phyloP scores from a whole-genome alignment of 2,797 vertebrate genomes.

The Melanotaenia parkinsoni region DNA sequence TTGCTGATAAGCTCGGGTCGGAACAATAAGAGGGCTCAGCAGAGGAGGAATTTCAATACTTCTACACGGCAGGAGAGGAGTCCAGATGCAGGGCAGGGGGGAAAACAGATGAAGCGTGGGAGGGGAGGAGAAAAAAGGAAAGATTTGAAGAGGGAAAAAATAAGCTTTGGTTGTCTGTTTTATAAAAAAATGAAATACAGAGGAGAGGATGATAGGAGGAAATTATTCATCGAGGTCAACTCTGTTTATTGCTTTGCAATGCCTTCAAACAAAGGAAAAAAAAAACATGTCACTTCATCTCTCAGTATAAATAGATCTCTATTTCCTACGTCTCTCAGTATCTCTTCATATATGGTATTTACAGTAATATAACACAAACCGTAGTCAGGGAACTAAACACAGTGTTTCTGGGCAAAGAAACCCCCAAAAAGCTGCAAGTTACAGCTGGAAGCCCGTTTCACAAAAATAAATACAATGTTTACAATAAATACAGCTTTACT shows the following conservation, averaged over 20 bases:
- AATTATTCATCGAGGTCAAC: slow-evolving; percentile 63
- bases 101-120: slow-evolving; percentile 16
- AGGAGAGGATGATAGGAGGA: slow-evolving; percentile 19
- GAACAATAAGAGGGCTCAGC: not conserved
- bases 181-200: not conserved
- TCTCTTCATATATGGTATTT: slow-evolving; percentile 60
- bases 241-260: slow-evolving; percentile 77
- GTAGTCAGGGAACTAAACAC: slow-evolving; percentile 57
- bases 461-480: slow-evolving; percentile 47
- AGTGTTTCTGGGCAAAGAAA: slow-evolving; percentile 55
- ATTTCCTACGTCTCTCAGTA: slow-evolving; percentile 29
- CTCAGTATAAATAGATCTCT: slow-evolving; percentile 58
- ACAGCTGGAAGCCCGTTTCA: slow-evolving; percentile 74
- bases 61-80: slow-evolving; percentile 53
- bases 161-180: slow-evolving; percentile 30
- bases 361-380: slow-evolving; percentile 60
- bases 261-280: slow-evolving; percentile 49
- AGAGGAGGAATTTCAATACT: slow-evolving; percentile 75
- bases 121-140: slow-evolving; percentile 1
- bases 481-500: slow-evolving; percentile 71
- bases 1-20: slow-evolving; percentile 48
- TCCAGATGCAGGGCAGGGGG: slow-evolving; percentile 11
- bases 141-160: slow-evolving; percentile 3
- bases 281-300: slow-evolving; percentile 38
- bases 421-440: slow-evolving; percentile 48